Conservation (phyloP, 1,140 invertebrate genomes). For the Drosophila quadrilineata region DNA sequence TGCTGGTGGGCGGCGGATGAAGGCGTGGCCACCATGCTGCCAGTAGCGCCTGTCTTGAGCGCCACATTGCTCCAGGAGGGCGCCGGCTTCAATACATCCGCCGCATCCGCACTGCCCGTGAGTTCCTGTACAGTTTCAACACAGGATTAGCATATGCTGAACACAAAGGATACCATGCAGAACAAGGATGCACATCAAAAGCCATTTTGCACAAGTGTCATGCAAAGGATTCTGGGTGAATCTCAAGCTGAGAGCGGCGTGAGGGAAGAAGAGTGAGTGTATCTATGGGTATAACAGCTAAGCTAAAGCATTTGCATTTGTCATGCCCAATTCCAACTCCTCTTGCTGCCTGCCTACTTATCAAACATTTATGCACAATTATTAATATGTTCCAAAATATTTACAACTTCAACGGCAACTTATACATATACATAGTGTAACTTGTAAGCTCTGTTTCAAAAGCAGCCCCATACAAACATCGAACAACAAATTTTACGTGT, state of each 20-base stretch:
- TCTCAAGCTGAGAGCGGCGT: slow-evolving; percentile 51
- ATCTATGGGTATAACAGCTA: not conserved
- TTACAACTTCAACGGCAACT: slow-evolving; percentile 12
- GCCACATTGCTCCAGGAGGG: slow-evolving; percentile 81
- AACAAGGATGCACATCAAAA: slow-evolving; percentile 49
- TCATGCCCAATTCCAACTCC: not conserved
- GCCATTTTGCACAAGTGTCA: slow-evolving; percentile 39
- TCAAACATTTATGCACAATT: no score
- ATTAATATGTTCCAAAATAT: no score
- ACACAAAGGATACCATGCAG: not conserved
- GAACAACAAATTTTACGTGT: no score
- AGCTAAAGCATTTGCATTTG: not conserved
- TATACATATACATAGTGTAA: no score
- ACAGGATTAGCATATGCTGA: not conserved
- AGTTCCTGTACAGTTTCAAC: slow-evolving; percentile 39
- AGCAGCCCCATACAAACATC: no score
- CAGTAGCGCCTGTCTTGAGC: slow-evolving; percentile 50
- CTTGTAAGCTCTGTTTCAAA: no score
- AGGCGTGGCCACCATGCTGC: slow-evolving; percentile 36
- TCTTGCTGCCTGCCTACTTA: no score
- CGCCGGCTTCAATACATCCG: slow-evolving; percentile 74
- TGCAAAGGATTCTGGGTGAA: slow-evolving; percentile 26
- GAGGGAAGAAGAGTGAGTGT: slow-evolving; percentile 10
- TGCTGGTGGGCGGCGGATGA: slow-evolving; percentile 46
- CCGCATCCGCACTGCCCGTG: slow-evolving; percentile 39